A percentile compares a stretch with the other conserved stretches of the same genome.
Conservation (phyloP, 2,888 invertebrate species). For the Perdita meconis region DNA sequence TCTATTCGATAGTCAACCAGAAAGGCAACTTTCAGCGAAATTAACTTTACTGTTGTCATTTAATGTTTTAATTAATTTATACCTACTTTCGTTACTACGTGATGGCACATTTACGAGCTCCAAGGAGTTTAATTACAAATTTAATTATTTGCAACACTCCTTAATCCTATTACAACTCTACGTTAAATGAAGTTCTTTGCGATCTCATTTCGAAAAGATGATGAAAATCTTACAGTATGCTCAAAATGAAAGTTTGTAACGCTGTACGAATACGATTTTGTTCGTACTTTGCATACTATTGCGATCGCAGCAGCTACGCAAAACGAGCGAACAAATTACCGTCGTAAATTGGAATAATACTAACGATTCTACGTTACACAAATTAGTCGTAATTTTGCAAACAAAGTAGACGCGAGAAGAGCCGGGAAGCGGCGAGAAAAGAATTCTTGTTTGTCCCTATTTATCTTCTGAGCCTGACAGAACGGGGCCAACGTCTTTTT, state of each 20-base stretch:
- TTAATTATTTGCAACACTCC: not conserved
- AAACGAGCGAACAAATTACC: too few species aligned
- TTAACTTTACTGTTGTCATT: not conserved
- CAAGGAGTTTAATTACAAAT: not conserved
- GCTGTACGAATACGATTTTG: too few species aligned
- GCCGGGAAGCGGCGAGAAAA: constrained; percentile 19
- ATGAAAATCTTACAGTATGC: not conserved
- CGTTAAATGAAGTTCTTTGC: not conserved
- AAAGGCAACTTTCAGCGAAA: not conserved
- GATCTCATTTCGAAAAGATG: not conserved
- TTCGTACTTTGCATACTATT: too few species aligned
- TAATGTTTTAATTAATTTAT: not conserved
- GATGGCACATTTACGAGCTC: not conserved
- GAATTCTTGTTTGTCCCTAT: constrained; percentile 32
- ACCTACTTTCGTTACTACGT: not conserved
- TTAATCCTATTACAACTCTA: constrained; percentile 1
- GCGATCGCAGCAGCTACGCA: too few species aligned
- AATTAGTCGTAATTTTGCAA: constrained; percentile 11
- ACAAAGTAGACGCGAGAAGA: not conserved
- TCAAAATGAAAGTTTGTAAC: not conserved
- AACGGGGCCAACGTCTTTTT: constrained; percentile 29
- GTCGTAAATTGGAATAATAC: too few species aligned
- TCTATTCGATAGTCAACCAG: too few species aligned
- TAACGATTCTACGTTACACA: constrained; percentile 1
- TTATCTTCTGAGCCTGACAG: constrained; percentile 38